Evolutionary conservation across 2,113 vertebrate genomes (phyloP).

Genomic region (Lepisosteus oculatus): DNA sequence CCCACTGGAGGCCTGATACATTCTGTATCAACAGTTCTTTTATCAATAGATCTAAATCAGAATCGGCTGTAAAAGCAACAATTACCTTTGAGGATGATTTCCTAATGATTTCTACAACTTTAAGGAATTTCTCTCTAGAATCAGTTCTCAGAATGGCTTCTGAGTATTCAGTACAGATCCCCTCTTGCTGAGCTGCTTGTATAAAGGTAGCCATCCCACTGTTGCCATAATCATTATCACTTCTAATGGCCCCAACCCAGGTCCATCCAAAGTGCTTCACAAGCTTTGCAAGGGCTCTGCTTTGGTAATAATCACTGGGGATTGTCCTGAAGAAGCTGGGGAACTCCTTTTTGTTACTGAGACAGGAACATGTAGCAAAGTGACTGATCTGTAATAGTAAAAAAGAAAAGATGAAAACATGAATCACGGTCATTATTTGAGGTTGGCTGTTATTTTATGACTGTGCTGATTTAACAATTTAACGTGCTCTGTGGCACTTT

Average conservation of each 20-base stretch:
- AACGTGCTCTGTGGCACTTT: too few relatives aligned
- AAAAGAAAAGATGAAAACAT: conserved; percentile 4
- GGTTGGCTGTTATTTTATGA: too few relatives aligned
- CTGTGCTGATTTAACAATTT: too few relatives aligned
- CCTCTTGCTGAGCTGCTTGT: conserved; percentile 56
- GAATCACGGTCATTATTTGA: too few relatives aligned
- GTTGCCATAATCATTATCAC: conserved; percentile 64
- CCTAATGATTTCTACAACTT: conserved; percentile 61
- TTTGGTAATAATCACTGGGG: conserved; percentile 67
- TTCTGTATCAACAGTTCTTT: conserved; percentile 64
- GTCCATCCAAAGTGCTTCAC: conserved; percentile 67
- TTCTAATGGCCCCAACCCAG: conserved; percentile 65
- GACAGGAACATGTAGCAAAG: conserved; percentile 70
- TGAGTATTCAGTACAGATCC: conserved; percentile 65
- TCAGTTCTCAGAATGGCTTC: conserved; percentile 66
- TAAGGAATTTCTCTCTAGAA: conserved; percentile 55
- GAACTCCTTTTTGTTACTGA: conserved; percentile 65
- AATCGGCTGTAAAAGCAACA: conserved; percentile 66
- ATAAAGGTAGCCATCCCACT: conserved; percentile 62
- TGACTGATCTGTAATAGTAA: conserved; percentile 63
- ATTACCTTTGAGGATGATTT: conserved; percentile 64
- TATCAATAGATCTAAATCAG: conserved; percentile 65
- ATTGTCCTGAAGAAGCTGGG: conserved; percentile 71
- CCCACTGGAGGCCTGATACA: conserved; percentile 67
- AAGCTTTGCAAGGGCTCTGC: conserved; percentile 64